phyloP scores from a whole-genome alignment of 2,797 vertebrate species.

The Mycteria americana region DNA sequence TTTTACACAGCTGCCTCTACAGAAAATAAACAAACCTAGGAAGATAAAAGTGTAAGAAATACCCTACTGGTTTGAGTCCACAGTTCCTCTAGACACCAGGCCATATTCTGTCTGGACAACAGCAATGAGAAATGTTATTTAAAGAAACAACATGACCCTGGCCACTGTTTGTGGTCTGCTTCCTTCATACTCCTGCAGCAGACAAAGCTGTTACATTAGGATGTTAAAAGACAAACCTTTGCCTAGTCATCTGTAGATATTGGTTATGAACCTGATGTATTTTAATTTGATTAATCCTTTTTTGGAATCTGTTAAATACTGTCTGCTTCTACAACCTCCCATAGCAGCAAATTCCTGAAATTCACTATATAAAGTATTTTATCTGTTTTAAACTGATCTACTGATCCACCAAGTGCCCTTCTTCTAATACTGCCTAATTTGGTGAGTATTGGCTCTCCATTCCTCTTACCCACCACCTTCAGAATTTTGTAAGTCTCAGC shows the following conservation, averaged over 20 bases:
- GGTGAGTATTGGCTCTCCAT: background rate
- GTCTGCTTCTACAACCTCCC: background rate
- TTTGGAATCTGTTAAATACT: background rate
- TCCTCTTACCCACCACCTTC: background rate
- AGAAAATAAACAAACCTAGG: background rate
- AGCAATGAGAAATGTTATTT: background rate
- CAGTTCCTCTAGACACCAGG: background rate
- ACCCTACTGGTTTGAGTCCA: background rate
- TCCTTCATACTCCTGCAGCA: background rate
- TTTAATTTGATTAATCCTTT: background rate
- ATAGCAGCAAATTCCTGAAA: background rate
- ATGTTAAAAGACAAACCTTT: background rate
- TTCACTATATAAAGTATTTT: background rate
- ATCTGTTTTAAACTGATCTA: background rate
- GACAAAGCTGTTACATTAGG: background rate
- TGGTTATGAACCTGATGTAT: background rate
- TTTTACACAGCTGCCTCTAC: background rate
- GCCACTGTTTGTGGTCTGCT: background rate
- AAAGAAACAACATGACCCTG: background rate
- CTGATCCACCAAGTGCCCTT: background rate
- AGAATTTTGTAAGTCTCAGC: background rate
- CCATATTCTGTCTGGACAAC: background rate
- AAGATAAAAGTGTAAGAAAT: background rate
- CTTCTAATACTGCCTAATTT: background rate
- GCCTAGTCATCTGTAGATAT: background rate